Evolutionary conservation across 2,888 invertebrate species (phyloP).

Genomic region (Eledone cirrhosa): DNA sequence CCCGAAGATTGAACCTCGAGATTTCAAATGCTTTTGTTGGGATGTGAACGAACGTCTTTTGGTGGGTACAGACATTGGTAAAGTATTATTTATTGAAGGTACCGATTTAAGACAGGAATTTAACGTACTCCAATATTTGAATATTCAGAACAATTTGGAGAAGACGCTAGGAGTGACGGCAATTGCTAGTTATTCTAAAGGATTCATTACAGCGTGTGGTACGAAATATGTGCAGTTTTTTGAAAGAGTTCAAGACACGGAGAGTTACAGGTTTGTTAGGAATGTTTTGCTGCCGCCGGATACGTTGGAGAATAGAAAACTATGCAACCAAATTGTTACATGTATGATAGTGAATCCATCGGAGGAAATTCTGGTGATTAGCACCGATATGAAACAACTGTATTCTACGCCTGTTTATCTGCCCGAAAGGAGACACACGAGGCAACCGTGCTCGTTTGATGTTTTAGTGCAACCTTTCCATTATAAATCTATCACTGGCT

Average conservation of each 20-base stretch:
- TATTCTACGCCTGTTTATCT: neutral
- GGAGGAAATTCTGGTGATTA: neutral
- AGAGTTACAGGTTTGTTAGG: neutral
- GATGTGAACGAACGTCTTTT: neutral
- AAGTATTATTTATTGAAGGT: neutral
- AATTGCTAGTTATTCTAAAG: conserved; percentile 7
- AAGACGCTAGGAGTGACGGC: neutral
- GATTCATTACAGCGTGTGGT: neutral
- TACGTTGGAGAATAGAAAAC: neutral
- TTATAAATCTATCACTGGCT: conserved; percentile 14
- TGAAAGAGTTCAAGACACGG: neutral
- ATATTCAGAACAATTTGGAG: no score
- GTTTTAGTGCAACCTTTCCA: neutral
- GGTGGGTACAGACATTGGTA: neutral
- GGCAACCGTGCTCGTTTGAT: neutral
- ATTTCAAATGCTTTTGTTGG: conserved; percentile 16
- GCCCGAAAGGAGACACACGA: neutral
- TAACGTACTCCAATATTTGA: neutral
- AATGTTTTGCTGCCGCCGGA: neutral
- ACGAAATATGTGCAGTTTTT: neutral
- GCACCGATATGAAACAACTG: conserved; percentile 3
- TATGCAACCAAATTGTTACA: neutral
- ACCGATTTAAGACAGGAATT: neutral
- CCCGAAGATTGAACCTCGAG: conserved; percentile 10
- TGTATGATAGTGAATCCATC: neutral